Base-by-base conservation (phyloP, 2,113 vertebrate species). In the Callorhinus ursinus region DNA sequence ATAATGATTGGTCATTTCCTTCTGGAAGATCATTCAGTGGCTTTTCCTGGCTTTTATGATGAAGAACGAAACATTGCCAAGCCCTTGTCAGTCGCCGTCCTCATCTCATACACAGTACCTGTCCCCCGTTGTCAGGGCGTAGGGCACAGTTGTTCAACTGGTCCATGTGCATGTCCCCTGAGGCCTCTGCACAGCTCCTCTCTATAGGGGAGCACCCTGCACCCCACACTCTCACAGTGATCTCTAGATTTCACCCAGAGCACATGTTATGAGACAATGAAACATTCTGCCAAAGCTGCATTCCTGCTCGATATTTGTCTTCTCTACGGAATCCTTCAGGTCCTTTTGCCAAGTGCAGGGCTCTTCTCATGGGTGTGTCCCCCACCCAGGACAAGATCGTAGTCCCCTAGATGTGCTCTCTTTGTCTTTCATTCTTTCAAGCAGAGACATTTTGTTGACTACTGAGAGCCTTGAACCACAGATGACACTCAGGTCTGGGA, bases 51-150 rank as follows among this genome's bases (percentile, higher is more conserved):
- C 18, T 74, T 12, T 87, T 65, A 91, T 4, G 9, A 63, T 74
- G n/a, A 63, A 15, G 11, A 71, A 7, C 10, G 24, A 79, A 84
- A 55, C 42, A 12, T 11, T 91, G 2, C 33, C 22, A 55, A 28
- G 22, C 1, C 28, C 1, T 2, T 0, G 26, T 36, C 39, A 36
- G 19, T n/a, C 21, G 61, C 57, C 8, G 24, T 28, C 22, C 4
- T 63, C n/a, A n/a, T n/a, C n/a, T n/a, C 51, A 24, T 46, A 19
- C 13, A 4, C 13, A 67, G 19, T 1, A 36, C n/a, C 11, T 42
- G 12, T 21, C n/a, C 42, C 0, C 4, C 21, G 1, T n/a, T 67
- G 18, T 51, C 39, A 31, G 36, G 19, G 8, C n/a, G 36, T 9
- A 86, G 28, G 51, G 21, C 22, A 76, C 13, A 39, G 7, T 24